A percentile compares a stretch with the other conserved stretches of the same genome.
These are phyloP conservation scores for Chymomyza amoena DNA, from an alignment of 2,888 invertebrate genomes.

Conservation along the genomic window DNA sequence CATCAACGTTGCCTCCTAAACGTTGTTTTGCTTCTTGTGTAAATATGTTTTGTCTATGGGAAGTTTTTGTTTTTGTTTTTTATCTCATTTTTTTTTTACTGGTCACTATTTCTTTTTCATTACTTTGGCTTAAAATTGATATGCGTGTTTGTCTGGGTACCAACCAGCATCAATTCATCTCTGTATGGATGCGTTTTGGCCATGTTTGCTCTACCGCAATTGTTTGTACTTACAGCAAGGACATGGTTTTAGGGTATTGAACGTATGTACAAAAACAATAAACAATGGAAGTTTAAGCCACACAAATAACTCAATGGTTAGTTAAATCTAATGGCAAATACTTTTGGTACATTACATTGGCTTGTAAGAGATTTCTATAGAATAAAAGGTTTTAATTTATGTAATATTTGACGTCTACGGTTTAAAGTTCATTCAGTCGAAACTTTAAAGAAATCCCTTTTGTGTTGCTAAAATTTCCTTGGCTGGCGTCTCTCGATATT, in stretches of 20 bases:
- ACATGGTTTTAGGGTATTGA: neutral
- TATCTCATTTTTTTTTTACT: constrained; percentile 36
- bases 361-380: neutral
- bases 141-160: constrained; percentile 37
- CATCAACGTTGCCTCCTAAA: neutral
- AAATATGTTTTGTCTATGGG: constrained; percentile 73
- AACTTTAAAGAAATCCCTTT: too few relatives aligned
- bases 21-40: constrained; percentile 52
- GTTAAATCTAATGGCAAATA: neutral
- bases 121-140: constrained; percentile 71
- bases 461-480: too few relatives aligned
- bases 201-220: neutral
- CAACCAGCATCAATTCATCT: neutral
- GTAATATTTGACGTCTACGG: too few relatives aligned
- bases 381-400: neutral
- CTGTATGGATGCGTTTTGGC: neutral
- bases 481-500: too few relatives aligned
- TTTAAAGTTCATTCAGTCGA: too few relatives aligned
- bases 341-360: neutral
- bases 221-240: neutral
- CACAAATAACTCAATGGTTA: neutral
- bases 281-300: neutral
- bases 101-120: constrained; percentile 53
- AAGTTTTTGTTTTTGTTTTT: constrained; percentile 37
- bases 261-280: neutral